These are phyloP conservation scores for Arenaria interpres DNA, from an alignment of 2,113 vertebrate genomes.

Conservation along the genomic window DNA sequence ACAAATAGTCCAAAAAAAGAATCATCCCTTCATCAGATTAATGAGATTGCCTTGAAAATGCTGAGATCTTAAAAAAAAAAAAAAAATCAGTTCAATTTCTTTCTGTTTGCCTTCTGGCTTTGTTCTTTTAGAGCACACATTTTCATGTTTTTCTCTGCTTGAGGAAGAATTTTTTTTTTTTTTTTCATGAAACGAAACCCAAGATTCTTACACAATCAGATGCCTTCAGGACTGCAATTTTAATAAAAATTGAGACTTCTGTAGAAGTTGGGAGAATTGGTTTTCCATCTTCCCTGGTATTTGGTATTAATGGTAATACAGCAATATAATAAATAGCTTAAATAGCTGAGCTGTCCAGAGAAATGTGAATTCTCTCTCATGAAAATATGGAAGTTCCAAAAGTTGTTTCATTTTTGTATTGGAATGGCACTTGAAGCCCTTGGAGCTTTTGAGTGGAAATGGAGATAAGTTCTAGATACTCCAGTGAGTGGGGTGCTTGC, in stretches of 20 bases:
- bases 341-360: not conserved
- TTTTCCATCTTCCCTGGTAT: not conserved
- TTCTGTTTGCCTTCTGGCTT: not conserved
- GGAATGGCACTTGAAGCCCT: not conserved
- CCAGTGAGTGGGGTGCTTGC: not conserved
- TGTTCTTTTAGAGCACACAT: not conserved
- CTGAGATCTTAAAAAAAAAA: not conserved
- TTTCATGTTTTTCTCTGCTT: not conserved
- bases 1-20: not conserved
- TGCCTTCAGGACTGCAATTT: conserved; percentile 15
- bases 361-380: not conserved
- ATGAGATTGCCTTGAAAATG: not conserved
- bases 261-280: not conserved
- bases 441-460: not conserved
- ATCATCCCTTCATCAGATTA: not conserved
- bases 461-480: not conserved
- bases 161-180: not conserved
- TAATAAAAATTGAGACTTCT: conserved; percentile 7
- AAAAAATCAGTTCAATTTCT: not conserved
- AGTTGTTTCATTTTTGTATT: not conserved
- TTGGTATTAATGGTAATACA: not conserved
- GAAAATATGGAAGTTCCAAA: not conserved
- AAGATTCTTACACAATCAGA: not conserved
- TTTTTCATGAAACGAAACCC: not conserved
- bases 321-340: not conserved